phyloP scores from a whole-genome alignment of 30 jellyfish, hydroid and myxozoan species.

The Hydractinia echinata region DNA sequence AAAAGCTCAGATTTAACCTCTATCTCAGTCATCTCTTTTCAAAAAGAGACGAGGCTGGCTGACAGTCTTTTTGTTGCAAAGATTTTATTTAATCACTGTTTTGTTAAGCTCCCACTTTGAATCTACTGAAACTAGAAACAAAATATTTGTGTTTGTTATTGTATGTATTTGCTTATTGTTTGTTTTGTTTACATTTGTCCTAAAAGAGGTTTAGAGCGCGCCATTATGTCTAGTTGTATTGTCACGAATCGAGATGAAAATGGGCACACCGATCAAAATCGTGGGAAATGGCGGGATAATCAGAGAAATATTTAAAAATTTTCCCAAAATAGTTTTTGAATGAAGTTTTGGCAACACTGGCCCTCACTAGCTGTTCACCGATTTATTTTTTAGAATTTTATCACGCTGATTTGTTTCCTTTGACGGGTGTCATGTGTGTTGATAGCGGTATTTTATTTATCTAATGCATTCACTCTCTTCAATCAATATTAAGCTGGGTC shows the following conservation, averaged over 20 bases:
- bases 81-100: no score
- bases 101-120: no score
- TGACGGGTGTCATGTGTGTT: no score
- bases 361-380: no score
- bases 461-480: no score
- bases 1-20: no score
- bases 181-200: conserved; percentile 1
- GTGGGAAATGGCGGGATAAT: conserved; percentile 12
- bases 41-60: not conserved
- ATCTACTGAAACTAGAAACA: not conserved
- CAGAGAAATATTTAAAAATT: not conserved
- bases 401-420: no score
- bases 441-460: no score
- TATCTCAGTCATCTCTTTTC: not conserved
- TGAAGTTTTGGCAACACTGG: no score
- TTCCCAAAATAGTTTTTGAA: not conserved
- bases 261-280: not conserved
- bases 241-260: not conserved
- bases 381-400: no score
- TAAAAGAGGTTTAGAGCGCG: not conserved
- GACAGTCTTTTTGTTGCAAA: no score
- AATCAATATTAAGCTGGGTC: no score
- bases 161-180: not conserved
- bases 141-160: not conserved
- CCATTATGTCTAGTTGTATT: conserved; percentile 1